Evolutionary conservation across 2,888 invertebrate genomes (phyloP).

Genomic region (Drosophila glabriapex): DNA sequence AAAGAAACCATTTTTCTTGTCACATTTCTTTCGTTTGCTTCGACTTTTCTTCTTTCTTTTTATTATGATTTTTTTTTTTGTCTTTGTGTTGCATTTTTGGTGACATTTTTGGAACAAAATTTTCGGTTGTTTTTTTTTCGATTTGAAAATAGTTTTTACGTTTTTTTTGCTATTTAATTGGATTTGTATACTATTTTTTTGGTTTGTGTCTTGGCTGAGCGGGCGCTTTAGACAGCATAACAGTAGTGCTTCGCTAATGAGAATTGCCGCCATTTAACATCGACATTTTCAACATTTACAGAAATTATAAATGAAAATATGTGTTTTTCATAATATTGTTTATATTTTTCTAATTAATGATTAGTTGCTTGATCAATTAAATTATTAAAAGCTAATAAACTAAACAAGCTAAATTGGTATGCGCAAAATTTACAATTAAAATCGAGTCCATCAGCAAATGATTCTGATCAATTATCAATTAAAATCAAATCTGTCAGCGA

Average conservation of each 20-base stretch:
- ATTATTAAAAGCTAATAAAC: background rate
- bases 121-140: conserved; percentile 28
- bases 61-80: conserved; percentile 10
- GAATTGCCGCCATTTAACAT: background rate
- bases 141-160: conserved; percentile 5
- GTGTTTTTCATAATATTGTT: background rate
- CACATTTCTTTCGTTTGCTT: conserved; percentile 42
- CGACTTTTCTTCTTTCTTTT: conserved; percentile 16
- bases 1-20: conserved; percentile 72
- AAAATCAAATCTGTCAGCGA: background rate
- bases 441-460: background rate
- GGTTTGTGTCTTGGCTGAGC: conserved; percentile 31
- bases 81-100: conserved; percentile 61
- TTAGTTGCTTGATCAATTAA: background rate
- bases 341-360: background rate
- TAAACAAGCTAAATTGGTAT: background rate
- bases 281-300: background rate
- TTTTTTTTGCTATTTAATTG: conserved; percentile 41
- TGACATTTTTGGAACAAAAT: conserved; percentile 75
- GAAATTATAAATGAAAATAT: background rate
- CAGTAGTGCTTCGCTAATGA: background rate
- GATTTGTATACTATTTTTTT: conserved; percentile 36
- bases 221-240: conserved; percentile 2
- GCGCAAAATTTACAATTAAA: background rate
- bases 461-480: background rate